Base-by-base conservation (phyloP, 2,888 invertebrate genomes). In the Melolontha melolontha region DNA sequence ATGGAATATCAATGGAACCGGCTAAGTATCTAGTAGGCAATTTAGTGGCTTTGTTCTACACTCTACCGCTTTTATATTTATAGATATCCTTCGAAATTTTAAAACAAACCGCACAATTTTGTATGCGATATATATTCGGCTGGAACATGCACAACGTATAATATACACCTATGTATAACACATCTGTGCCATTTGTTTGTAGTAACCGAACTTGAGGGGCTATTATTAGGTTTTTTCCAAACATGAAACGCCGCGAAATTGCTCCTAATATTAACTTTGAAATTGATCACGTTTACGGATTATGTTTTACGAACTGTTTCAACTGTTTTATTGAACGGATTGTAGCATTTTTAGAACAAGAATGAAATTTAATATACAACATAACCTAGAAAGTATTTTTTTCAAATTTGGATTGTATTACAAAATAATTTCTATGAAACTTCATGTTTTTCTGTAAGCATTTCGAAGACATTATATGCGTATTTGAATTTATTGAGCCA, bases 141-240 rank as follows among this genome's bases (percentile, higher is more conserved):
- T 6, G 47, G 14, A 17, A 14, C 50, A 50, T 14, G 17, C 17
- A 50, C 11, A 22, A 50, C 50, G 17, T n/a, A 16, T 50, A 50
- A 50, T 5, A 27, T 34, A 29, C 57, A 59, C 40, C 27, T 47
- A 29, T 44, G 29, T 27, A 44, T 27, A 41, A 42, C 27, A 14
- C 42, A 40, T 11, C 22, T 14, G 17, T 17, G 40, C 27, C 39
- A 6, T 41, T 55, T 55, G 17, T 55, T 51, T 55, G 16, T 27
- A 55, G 11, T 41, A 54, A 54, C 16, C 39, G 54, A 54, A 41
- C 22, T 41, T 40, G n/a, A 16, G 34, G 34, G n/a, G 14, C 27
- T 42, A 57, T 57, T 42, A 57, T 41, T 59, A 47, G 59, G 12
- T 17, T 59, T 59, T 44, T 59, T 47, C 59, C 44, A 12, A 52